Evolutionary conservation across 2,888 invertebrate genomes (phyloP), one percentile per base, ranked within the genome.

Genomic region (Rhingia campestris): DNA sequence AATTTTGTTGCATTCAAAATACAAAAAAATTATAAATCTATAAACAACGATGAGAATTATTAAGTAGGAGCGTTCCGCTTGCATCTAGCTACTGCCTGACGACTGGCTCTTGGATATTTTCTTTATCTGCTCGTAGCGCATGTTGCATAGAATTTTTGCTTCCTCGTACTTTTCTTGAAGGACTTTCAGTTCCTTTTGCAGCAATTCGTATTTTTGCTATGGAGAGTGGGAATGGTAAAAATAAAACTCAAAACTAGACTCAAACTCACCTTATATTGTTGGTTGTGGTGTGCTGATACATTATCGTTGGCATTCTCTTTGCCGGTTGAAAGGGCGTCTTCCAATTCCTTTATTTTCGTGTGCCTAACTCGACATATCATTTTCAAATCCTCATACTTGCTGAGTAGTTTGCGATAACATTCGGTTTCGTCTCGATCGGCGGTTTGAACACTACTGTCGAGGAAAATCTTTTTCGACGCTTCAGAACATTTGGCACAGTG

Each of bases 301-400:
- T 86, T 86, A 53, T 85, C 76, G 30, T 64, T 74, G 1, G 87
- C 59, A 72, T 87, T 41, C 39, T 79, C 81, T 45, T 76, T 84
- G 6, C 74, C 81, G 32, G 59, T 58, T 4, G 64, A 72, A 0
- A 81, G 73, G 0, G 89, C 53, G 3, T 86, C 86, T 54, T 91
- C 88, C 12, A 91, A 54, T 0, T 89, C 86, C 47, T 81, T 87
- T 6, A 91, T 91, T 47, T 77, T 67, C 12, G 66, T 82, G 59
- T 86, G 88, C 6, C 91, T 88, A 45, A 75, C 74, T 1, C 89
- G 89, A 64, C 90, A 90, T 37, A 91, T 79, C n/a, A 87, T 77
- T 33, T 88, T 64, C 4, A 88, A 67, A 58, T 91, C 90, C 32
- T 87, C 87, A 9, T 88, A 88, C 81, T 91, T 91, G 32, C 84